These are phyloP conservation scores for Alfaro cultratus DNA, from an alignment of 2,797 vertebrate genomes.

Conservation along the genomic window DNA sequence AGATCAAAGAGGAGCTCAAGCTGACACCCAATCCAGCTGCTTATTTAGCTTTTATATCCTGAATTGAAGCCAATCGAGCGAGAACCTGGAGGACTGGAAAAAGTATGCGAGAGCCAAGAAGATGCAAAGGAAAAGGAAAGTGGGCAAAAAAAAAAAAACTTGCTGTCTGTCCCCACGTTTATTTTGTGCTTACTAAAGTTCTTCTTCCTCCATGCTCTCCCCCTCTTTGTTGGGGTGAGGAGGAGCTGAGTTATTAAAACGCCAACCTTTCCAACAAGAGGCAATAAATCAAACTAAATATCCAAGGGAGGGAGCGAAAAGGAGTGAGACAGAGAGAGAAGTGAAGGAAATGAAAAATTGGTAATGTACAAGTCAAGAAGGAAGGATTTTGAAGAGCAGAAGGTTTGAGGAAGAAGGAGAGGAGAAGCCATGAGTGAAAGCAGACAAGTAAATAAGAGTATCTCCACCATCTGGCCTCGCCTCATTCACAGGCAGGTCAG, in stretches of 20 bases:
- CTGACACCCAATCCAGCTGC: conserved; percentile 71
- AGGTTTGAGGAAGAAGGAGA: conserved; percentile 65
- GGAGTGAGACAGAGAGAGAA: conserved; percentile 23
- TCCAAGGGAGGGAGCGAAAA: conserved; percentile 62
- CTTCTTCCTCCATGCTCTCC: conserved; percentile 58
- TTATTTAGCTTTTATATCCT: conserved; percentile 72
- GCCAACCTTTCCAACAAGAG: conserved; percentile 84
- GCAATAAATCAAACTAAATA: conserved; percentile 86
- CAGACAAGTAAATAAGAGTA: conserved; percentile 54
- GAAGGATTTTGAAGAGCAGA: conserved; percentile 71
- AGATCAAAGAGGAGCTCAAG: conserved; percentile 74
- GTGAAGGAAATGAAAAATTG: conserved; percentile 67
- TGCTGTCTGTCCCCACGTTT: conserved; percentile 68
- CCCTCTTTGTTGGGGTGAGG: conserved; percentile 64
- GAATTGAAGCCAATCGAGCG: conserved; percentile 49
- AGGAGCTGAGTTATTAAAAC: conserved; percentile 87
- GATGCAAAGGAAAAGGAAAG: conserved; percentile 63
- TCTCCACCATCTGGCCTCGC: conserved; percentile 32
- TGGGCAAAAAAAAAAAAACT: conserved; percentile 25
- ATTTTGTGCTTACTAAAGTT: conserved; percentile 83
- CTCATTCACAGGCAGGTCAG: conserved; percentile 52
- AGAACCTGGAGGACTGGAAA: conserved; percentile 71
- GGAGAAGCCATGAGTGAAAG: conserved; percentile 40
- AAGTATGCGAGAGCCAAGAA: conserved; percentile 56
- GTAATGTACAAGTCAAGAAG: conserved; percentile 61